Evolutionary conservation across 2,797 vertebrate genomes (phyloP).

Genomic region (Garrulus glandarius): DNA sequence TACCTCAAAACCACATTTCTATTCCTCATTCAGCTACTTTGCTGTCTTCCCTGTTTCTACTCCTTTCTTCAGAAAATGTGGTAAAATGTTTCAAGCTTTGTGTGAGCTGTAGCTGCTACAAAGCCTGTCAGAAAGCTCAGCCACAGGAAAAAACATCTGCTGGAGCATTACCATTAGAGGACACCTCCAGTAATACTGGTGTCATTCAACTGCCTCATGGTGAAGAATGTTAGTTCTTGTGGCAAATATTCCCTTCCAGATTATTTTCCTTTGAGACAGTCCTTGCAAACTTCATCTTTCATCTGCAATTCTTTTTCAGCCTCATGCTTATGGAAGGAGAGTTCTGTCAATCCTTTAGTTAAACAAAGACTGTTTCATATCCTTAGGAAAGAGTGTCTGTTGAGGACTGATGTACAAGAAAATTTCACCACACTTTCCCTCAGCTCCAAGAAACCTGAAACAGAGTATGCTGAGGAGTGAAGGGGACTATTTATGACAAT

Average conservation of each 20-base stretch:
- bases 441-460: not conserved
- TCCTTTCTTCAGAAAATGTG: not conserved
- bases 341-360: not conserved
- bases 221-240: not conserved
- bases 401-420: not conserved
- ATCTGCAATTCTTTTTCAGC: not conserved
- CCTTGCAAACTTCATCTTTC: not conserved
- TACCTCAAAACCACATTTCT: not conserved
- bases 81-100: not conserved
- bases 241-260: not conserved
- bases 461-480: fast-evolving
- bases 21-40: not conserved
- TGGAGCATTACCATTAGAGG: not conserved
- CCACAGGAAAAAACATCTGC: fast-evolving
- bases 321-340: not conserved
- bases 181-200: not conserved
- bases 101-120: not conserved
- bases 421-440: not conserved
- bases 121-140: not conserved
- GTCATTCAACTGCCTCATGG: not conserved
- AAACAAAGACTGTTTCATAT: not conserved
- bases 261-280: not conserved
- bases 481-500: not conserved
- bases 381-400: not conserved
- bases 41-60: not conserved